These are phyloP conservation scores for Augiades crinisus DNA, from an alignment of 2,888 invertebrate species.

Conservation along the genomic window DNA sequence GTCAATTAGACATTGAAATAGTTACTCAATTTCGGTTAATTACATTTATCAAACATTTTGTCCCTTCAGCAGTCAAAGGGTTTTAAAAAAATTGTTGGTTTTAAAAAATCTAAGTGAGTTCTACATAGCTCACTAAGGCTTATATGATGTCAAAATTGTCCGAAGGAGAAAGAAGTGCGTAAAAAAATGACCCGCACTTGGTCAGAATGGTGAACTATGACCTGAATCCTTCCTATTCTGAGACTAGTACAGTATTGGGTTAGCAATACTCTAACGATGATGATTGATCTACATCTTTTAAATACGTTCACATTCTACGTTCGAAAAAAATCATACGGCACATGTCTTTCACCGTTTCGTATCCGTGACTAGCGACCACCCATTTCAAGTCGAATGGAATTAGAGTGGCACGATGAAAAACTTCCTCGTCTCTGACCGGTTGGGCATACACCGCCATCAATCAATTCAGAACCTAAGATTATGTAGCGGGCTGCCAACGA, in stretches of 20 bases:
- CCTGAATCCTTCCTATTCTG: no score
- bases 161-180: no score
- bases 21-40: neutral
- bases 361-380: constrained; percentile 17
- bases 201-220: no score
- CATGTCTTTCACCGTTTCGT: constrained; percentile 1
- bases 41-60: neutral
- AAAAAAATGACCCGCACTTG: no score
- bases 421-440: constrained; percentile 27
- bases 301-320: no score
- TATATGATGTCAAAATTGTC: no score
- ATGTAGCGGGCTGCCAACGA: constrained; percentile 33
- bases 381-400: constrained; percentile 21
- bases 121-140: no score
- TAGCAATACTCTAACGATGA: neutral
- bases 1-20: constrained; percentile 14
- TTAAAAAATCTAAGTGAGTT: no score
- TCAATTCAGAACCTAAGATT: constrained; percentile 45
- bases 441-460: constrained; percentile 40
- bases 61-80: no score
- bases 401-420: constrained; percentile 26
- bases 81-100: no score
- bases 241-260: no score
- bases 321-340: neutral
- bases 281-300: neutral